Percentiles rank a stretch among this genome's conserved stretches.
phyloP scores from a whole-genome alignment of 2,113 vertebrate species.

The Amblyopsis rosae region DNA sequence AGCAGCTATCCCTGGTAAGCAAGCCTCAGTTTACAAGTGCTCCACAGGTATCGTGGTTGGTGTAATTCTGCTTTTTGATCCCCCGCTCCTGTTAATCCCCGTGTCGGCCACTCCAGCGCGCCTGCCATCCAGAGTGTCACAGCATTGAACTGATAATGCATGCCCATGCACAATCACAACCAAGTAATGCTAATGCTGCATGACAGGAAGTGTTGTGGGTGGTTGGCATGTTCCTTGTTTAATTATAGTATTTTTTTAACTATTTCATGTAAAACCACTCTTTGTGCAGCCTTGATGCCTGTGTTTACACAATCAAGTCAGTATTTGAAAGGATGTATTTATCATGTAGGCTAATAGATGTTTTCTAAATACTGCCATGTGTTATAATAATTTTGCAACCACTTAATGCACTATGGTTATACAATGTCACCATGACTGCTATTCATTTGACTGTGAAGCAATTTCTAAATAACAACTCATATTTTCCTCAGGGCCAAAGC shows the following conservation, averaged over 20 bases:
- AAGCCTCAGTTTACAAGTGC: slow-evolving; percentile 51
- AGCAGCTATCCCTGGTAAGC: slow-evolving; percentile 28
- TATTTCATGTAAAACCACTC: slow-evolving; percentile 4
- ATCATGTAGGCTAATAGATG: too few species aligned
- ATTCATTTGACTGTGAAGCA: neutral
- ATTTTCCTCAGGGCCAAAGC: neutral
- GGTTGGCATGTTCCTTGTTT: slow-evolving; percentile 53
- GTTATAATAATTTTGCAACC: neutral
- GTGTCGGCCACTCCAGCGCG: slow-evolving; percentile 74
- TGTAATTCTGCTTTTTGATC: slow-evolving; percentile 30
- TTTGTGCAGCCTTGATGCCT: neutral
- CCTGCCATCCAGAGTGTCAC: slow-evolving; percentile 68
- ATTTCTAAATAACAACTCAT: neutral
- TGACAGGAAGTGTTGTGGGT: slow-evolving; percentile 59
- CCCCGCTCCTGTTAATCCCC: slow-evolving; percentile 71
- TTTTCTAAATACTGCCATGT: too few species aligned
- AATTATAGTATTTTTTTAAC: slow-evolving; percentile 38
- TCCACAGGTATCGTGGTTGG: slow-evolving; percentile 59
- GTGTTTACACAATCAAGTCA: too few species aligned
- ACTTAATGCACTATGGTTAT: neutral
- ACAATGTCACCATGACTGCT: neutral
- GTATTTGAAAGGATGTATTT: too few species aligned
- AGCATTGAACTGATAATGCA: slow-evolving; percentile 70
- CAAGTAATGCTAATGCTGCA: slow-evolving; percentile 61
- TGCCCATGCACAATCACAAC: slow-evolving; percentile 69